phyloP scores from a whole-genome alignment of 23 tunicate species.

The Halocynthia aurantium region DNA sequence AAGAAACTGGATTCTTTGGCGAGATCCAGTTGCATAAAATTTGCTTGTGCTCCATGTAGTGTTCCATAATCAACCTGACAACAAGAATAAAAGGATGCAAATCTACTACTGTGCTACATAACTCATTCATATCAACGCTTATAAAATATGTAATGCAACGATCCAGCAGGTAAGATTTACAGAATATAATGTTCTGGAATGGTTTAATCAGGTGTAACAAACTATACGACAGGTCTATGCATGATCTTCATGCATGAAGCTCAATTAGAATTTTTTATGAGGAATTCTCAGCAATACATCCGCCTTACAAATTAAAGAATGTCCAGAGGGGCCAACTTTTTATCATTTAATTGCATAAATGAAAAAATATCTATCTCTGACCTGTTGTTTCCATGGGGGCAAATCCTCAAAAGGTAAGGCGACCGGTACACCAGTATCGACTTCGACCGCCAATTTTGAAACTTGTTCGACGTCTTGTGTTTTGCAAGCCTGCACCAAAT shows the following conservation, averaged over 20 bases:
- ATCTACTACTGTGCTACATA: too few species aligned
- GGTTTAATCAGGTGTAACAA: neutral
- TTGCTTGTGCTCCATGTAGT: conserved; percentile 81
- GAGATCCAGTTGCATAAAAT: conserved; percentile 22
- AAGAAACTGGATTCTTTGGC: conserved; percentile 73
- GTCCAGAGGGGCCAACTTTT: neutral
- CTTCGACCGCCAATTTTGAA: conserved; percentile 77
- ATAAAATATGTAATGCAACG: too few species aligned
- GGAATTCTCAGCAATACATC: too few species aligned
- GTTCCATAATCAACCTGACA: conserved; percentile 91
- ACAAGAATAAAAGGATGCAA: neutral
- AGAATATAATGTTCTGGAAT: neutral
- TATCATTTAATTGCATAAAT: neutral
- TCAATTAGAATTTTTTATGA: too few species aligned
- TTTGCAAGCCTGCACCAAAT: conserved; percentile 82
- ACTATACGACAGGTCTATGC: neutral
- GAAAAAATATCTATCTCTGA: neutral
- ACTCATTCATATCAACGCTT: too few species aligned
- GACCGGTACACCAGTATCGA: conserved; percentile 57
- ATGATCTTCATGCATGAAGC: too few species aligned
- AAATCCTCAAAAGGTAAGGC: conserved; percentile 60
- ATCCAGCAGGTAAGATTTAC: too few species aligned
- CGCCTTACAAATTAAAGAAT: neutral
- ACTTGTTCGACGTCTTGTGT: conserved; percentile 68
- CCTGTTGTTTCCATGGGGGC: conserved; percentile 90